These are phyloP conservation scores for Brachypalpus laphriformis DNA, from an alignment of 2,888 invertebrate genomes.

Conservation along the genomic window DNA sequence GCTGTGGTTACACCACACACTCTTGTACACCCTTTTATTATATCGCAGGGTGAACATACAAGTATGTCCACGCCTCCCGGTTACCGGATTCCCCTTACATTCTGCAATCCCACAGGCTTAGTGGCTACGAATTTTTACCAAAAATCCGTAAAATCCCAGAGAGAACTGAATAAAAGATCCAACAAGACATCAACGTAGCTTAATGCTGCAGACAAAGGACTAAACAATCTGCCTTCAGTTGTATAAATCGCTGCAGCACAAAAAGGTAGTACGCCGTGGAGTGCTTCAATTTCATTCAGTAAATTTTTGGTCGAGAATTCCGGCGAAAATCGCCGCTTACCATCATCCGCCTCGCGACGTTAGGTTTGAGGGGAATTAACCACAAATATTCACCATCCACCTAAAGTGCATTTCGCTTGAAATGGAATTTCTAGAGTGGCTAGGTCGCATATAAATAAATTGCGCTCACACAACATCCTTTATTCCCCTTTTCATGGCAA, in stretches of 20 bases:
- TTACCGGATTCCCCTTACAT: neutral
- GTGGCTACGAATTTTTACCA: slow-evolving; percentile 1
- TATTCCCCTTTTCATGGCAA: no score
- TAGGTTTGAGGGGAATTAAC: neutral
- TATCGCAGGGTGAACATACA: neutral
- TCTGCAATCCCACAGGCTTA: neutral
- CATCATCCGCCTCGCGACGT: neutral
- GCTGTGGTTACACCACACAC: neutral
- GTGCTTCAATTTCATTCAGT: neutral
- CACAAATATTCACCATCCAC: slow-evolving; percentile 16
- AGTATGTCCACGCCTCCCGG: neutral
- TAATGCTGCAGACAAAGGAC: neutral
- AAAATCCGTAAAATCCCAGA: slow-evolving; percentile 16
- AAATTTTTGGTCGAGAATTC: neutral
- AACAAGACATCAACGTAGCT: slow-evolving; percentile 12
- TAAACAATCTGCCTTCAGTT: neutral
- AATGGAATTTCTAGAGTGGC: neutral
- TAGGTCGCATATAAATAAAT: neutral
- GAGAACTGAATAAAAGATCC: neutral
- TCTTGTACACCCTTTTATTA: neutral
- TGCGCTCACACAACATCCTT: neutral
- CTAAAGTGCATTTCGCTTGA: neutral
- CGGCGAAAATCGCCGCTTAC: neutral
- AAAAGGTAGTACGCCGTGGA: neutral
- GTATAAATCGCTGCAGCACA: neutral